A percentile compares a stretch with the other conserved stretches of the same genome.
Conservation (phyloP, 64 coral and sea anemone genomes). For the Porites australiensis region DNA sequence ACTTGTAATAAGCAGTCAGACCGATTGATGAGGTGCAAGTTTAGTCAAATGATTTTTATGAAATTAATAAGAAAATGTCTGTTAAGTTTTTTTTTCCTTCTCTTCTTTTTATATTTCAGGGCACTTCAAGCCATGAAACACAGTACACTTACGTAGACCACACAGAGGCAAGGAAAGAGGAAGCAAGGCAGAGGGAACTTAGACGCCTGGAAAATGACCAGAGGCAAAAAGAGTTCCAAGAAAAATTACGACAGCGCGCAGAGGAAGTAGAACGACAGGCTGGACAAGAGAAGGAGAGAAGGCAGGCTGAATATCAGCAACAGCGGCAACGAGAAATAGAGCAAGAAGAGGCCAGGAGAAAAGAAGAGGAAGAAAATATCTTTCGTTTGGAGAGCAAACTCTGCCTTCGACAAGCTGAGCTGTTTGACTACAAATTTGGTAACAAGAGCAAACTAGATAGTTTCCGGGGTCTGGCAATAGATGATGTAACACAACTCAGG, state of each 20-base stretch:
- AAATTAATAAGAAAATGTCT: too few species aligned
- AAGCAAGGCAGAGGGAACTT: background rate
- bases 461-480: conserved; percentile 63
- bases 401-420: conserved; percentile 17
- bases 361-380: background rate
- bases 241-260: conserved; percentile 40
- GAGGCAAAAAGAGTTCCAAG: background rate
- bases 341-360: conserved; percentile 7
- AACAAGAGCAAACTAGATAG: conserved; percentile 71
- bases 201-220: background rate
- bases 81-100: too few species aligned
- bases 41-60: too few species aligned
- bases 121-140: conserved; percentile 52
- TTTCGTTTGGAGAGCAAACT: conserved; percentile 53
- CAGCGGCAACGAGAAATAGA: conserved; percentile 24
- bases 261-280: conserved; percentile 31
- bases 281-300: conserved; percentile 12
- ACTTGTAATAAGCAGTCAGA: too few species aligned
- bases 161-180: conserved; percentile 7
- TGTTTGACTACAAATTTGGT: conserved; percentile 81
- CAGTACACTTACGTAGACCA: conserved; percentile 53
- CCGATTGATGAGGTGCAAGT: too few species aligned
- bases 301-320: background rate
- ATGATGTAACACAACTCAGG: conserved; percentile 63
- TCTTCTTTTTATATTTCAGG: background rate